Conservation (phyloP, 2,113 vertebrate genomes). For the Papio anubis region DNA sequence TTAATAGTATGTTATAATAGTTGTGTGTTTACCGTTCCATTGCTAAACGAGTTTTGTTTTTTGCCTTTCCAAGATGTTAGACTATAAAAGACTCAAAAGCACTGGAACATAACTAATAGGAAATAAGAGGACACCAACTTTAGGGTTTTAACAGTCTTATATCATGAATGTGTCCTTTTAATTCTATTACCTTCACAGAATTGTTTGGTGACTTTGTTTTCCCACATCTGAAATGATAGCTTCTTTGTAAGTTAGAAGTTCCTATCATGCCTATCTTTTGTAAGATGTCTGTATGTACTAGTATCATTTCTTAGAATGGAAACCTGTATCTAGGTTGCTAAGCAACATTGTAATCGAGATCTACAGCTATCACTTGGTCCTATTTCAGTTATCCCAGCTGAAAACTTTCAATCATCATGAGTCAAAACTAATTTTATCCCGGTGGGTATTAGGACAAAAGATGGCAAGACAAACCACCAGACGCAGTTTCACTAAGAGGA, state of each 20-base stretch:
- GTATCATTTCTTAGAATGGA: conserved; percentile 16
- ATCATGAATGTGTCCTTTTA: not conserved
- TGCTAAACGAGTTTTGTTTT: not conserved
- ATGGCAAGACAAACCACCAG: not conserved
- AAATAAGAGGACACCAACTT: not conserved
- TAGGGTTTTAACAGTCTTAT: not conserved
- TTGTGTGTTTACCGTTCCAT: not conserved
- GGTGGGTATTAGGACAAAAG: not conserved
- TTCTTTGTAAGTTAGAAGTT: not conserved
- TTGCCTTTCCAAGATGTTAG: not conserved
- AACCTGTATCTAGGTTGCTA: conserved; percentile 21
- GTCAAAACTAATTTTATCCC: conserved; percentile 29
- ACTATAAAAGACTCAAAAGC: not conserved
- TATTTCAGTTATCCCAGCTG: conserved; percentile 30
- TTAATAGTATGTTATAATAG: not conserved
- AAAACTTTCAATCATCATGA: conserved; percentile 15
- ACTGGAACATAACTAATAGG: not conserved
- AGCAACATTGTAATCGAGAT: conserved; percentile 12
- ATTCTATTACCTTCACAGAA: not conserved
- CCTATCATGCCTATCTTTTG: not conserved
- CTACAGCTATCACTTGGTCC: not conserved
- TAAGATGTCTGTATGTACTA: not conserved
- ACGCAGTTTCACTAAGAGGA: not conserved
- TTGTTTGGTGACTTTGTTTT: not conserved
- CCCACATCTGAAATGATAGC: not conserved